Percentiles rank a stretch among this genome's conserved stretches.
phyloP scores from a whole-genome alignment of 2,797 vertebrate genomes.

The Hypotaenidia philippensis region DNA sequence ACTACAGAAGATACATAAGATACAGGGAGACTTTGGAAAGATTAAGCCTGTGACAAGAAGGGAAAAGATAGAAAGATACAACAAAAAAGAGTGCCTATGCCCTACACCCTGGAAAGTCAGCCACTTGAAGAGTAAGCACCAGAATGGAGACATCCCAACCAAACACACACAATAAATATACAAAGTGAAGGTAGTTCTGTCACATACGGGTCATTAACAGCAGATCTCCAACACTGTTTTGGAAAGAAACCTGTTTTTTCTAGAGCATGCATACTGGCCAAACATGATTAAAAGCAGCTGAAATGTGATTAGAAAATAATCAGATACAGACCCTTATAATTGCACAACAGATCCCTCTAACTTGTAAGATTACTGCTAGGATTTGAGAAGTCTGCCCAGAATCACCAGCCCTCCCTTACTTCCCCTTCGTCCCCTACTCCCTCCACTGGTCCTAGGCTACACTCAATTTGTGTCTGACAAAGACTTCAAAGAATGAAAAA shows the following conservation, averaged over 20 bases:
- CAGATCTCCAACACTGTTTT: neutral
- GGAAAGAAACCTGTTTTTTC: neutral
- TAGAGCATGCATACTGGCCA: neutral
- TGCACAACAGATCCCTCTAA: neutral
- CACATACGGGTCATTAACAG: neutral
- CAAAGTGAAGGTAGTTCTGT: neutral
- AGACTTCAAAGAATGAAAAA: neutral
- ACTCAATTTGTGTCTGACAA: neutral
- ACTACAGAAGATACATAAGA: neutral
- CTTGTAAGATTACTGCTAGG: neutral
- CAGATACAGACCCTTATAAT: too few relatives aligned
- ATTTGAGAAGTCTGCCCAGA: neutral
- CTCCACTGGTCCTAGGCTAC: neutral
- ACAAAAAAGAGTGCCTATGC: neutral
- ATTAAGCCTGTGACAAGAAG: neutral
- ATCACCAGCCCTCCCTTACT: neutral
- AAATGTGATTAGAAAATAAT: neutral
- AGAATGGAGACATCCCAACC: neutral
- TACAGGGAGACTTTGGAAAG: neutral
- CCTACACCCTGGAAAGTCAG: neutral
- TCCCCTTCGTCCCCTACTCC: neutral
- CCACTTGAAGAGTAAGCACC: neutral
- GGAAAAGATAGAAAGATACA: neutral
- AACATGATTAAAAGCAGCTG: neutral
- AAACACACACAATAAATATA: neutral